Base-by-base conservation (phyloP, 2,113 vertebrate genomes). In the Ctenomys sociabilis region DNA sequence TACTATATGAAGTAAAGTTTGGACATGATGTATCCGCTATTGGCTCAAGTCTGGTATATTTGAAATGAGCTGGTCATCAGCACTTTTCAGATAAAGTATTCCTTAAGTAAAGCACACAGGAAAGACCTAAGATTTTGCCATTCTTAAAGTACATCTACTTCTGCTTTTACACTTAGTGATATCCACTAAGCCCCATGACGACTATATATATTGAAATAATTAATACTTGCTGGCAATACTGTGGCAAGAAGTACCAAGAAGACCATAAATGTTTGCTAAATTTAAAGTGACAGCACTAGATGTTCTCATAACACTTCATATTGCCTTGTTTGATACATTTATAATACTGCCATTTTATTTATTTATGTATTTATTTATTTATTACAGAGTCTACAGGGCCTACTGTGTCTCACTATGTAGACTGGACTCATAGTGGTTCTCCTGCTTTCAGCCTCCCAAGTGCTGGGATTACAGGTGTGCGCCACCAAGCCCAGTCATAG, bases 291-390 rank as follows among this genome's bases (percentile, higher is more conserved):
- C 9, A 40, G 24, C 32, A 68, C 68, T 63, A 63, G 40, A 81
- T 61, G 40, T 1, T 59, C 35, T 13, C 2, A 30, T 43, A 11
- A 73, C 30, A 86, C 6, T 32, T 78, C 19, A 80, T 45, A 85
- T 45, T 81, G 66, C 14, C 72, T 92, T 24, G 85, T 92, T 57
- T 61, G 28, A 85, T 73, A 82, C 81, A 94, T 66, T 73, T 68
- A 66, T 9, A 54, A 57, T 57, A 57, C 16, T 57, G 17, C 54
- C 16, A 57, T 57, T 13, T 14, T 54, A 54, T 14, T 57, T 57
- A 57, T 57, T 16, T 16, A 57, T 57, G 17, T 17, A 5, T 57
- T 57, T 19, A 57, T 16, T 57, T 17, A 19, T 57, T 57, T 57
- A 57, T 3, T 16, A 19, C 54, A 57, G 17, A 17, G 54, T 57